Evolutionary conservation across 1,140 invertebrate genomes (phyloP), one percentile per base, ranked within the genome.

Genomic region (Drosophila chauvacae): DNA sequence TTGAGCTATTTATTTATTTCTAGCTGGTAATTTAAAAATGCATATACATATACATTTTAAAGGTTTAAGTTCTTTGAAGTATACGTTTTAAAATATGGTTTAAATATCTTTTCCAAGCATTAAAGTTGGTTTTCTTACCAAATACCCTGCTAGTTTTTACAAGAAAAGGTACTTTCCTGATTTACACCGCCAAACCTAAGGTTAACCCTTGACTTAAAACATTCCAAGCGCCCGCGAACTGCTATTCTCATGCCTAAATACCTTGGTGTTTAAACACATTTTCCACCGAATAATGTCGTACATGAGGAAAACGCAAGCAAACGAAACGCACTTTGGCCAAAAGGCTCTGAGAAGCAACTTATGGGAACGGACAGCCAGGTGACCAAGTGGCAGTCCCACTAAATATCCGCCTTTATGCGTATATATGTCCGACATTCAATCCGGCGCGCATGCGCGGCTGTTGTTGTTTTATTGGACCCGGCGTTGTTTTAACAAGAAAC

Each of bases 401-500:
- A 74, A 26, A 70, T 71, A 72, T 50, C 42, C 42, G 16, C 5
- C 16, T 23, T 23, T 48, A 61, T 28, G 13, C 20, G 13, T 57
- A 26, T 41, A 61, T 20, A 30, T 42, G 61, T 62, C 28, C 63
- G 33, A 44, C 44, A 65, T 75, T 77, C 74, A 77, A 77, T 77
- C 64, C 42, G 76, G 77, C 51, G 76, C 76, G 77, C 84, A 87
- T 88, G 83, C 83, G 83, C 84, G 68, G 62, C 56, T 51, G 62
- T 77, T 86, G 74, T 86, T 87, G 80, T 62, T 81, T 90, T 90
- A 81, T 90, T 90, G 77, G 81, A 39, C 72, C 70, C 78, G 51
- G 41, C 77, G 81, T 90, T 90, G 85, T 85, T 79, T 90, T 90
- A 90, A 90, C 78, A 72, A 90, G 85, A 90, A 90, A 90, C 85